phyloP scores from a whole-genome alignment of 23 tunicate genomes.

The Trididemnum miniatum region DNA sequence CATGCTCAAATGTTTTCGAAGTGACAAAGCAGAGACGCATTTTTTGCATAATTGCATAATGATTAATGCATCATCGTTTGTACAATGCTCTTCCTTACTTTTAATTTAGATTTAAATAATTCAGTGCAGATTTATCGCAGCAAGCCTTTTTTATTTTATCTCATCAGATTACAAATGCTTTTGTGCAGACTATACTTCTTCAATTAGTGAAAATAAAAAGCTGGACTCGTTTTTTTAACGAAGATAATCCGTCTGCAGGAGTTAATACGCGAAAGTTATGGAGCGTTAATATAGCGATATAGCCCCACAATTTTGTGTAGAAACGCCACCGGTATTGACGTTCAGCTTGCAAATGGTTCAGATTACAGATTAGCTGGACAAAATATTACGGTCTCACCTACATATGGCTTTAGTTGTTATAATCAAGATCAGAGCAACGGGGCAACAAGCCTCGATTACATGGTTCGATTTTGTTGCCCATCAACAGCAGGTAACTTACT shows the following conservation, averaged over 20 bases:
- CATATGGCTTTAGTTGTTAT: not conserved
- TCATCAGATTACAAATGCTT: not conserved
- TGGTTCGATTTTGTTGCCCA: slow-evolving; percentile 22
- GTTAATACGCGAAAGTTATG: not conserved
- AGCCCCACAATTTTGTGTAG: not conserved
- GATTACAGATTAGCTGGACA: slow-evolving; percentile 11
- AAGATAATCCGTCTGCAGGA: not conserved
- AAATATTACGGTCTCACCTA: not conserved
- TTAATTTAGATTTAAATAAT: too few relatives aligned
- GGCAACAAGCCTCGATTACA: not conserved
- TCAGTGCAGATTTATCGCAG: too few relatives aligned
- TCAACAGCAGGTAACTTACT: too few relatives aligned
- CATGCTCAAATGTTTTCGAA: too few relatives aligned
- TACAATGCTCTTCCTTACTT: too few relatives aligned
- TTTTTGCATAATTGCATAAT: too few relatives aligned
- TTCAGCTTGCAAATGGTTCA: not conserved
- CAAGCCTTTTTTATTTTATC: too few relatives aligned
- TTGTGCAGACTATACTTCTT: not conserved
- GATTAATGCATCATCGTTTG: too few relatives aligned
- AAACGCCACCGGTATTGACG: slow-evolving; percentile 1
- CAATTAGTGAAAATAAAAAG: not conserved
- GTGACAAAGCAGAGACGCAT: too few relatives aligned
- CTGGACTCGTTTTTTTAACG: not conserved
- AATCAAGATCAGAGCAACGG: not conserved
- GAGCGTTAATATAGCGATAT: not conserved